Conservation (phyloP, 1,140 invertebrate genomes). For the Lordiphosa mommai region DNA sequence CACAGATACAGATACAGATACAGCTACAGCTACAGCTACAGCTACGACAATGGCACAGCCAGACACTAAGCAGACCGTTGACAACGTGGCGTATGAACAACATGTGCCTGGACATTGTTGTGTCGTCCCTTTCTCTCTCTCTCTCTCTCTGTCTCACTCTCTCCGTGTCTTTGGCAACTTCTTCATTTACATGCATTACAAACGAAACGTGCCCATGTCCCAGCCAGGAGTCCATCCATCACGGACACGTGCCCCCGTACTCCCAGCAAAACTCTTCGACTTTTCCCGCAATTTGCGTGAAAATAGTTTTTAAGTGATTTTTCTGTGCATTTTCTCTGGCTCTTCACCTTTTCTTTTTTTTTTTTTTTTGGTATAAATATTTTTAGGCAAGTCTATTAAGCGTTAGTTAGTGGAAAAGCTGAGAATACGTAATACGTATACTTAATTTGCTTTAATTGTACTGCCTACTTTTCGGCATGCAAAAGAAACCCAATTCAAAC, state of each 20-base stretch:
- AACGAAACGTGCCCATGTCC: not conserved
- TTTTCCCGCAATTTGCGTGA: constrained; percentile 2
- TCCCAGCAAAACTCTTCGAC: not conserved
- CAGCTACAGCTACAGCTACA: not conserved
- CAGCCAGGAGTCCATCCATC: constrained; percentile 6
- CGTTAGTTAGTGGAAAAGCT: too few species aligned
- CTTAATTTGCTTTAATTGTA: too few species aligned
- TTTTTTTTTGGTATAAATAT: too few species aligned
- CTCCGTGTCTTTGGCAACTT: not conserved
- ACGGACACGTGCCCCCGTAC: not conserved
- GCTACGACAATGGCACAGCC: constrained; percentile 7
- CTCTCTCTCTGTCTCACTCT: not conserved
- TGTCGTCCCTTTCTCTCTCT: not conserved
- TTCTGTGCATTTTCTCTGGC: not conserved
- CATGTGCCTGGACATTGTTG: constrained; percentile 8
- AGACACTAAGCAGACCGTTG: constrained; percentile 11
- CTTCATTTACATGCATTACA: constrained; percentile 12
- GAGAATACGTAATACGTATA: too few species aligned
- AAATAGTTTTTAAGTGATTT: constrained; percentile 43
- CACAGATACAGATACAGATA: not conserved
- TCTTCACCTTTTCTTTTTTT: too few species aligned
- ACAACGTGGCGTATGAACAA: constrained; percentile 11
- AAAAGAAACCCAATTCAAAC: too few species aligned
- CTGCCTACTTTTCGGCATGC: too few species aligned
- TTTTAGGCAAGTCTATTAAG: too few species aligned